Evolutionary conservation across 2,113 vertebrate genomes (phyloP).

Genomic region (Poeciliopsis occidentalis): DNA sequence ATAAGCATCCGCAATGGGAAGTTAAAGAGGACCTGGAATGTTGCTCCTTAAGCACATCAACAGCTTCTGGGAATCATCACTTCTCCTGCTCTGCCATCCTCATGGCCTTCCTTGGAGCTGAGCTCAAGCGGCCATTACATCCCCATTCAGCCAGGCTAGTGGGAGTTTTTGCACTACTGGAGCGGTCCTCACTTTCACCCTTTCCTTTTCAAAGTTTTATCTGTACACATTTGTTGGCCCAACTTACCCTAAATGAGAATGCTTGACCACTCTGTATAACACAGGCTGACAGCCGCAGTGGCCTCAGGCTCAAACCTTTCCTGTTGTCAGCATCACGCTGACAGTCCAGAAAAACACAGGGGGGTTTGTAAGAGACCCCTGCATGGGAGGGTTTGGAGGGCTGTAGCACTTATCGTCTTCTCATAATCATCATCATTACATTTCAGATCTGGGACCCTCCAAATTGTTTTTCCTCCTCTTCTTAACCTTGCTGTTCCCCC

Average conservation of each 20-base stretch:
- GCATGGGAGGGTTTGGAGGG: not conserved
- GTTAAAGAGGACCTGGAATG: slow-evolving; percentile 42
- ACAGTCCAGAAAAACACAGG: slow-evolving; percentile 13
- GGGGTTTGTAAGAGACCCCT: slow-evolving; percentile 2
- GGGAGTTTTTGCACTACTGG: slow-evolving; percentile 70
- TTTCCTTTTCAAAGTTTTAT: slow-evolving; percentile 5
- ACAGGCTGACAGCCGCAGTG: slow-evolving; percentile 49
- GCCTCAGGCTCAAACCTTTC: slow-evolving; percentile 63
- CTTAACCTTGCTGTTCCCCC: slow-evolving; percentile 1
- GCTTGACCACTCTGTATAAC: slow-evolving; percentile 64
- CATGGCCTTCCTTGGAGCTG: slow-evolving; percentile 29
- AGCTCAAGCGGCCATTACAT: slow-evolving; percentile 30
- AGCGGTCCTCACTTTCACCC: slow-evolving; percentile 24
- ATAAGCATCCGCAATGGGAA: slow-evolving; percentile 16
- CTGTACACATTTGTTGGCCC: slow-evolving; percentile 1
- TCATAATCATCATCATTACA: not conserved
- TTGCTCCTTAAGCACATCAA: slow-evolving; percentile 9
- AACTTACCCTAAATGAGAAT: not conserved
- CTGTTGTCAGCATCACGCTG: slow-evolving; percentile 65
- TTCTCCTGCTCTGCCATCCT: not conserved
- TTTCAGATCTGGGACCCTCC: not conserved
- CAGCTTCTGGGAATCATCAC: slow-evolving; percentile 23
- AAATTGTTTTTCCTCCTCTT: slow-evolving; percentile 6
- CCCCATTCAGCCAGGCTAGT: slow-evolving; percentile 58
- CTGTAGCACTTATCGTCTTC: slow-evolving; percentile 31